Percentiles rank a stretch among this genome's conserved stretches.
Evolutionary conservation across 2,113 vertebrate species (phyloP).

Genomic region (Myotis davidii): DNA sequence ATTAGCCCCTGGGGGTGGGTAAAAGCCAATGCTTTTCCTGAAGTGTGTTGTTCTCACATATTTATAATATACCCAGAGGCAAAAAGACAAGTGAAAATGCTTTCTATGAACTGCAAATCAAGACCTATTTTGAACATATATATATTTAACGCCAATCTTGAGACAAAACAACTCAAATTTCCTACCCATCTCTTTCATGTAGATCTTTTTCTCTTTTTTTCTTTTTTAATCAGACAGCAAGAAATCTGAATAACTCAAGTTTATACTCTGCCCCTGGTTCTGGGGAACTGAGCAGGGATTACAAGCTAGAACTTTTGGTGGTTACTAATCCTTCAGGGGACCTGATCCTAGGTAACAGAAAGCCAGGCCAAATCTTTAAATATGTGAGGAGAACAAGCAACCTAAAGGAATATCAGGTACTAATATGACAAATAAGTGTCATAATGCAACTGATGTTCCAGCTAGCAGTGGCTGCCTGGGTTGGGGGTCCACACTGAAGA

Average conservation of each 20-base stretch:
- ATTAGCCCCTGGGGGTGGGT: not conserved
- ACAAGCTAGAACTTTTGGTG: not conserved
- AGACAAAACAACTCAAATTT: not conserved
- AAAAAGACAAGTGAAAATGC: not conserved
- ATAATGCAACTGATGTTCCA: not conserved
- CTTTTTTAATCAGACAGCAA: not conserved
- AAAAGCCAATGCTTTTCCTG: not conserved
- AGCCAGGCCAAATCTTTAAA: not conserved
- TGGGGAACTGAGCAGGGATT: not conserved
- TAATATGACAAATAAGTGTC: not conserved
- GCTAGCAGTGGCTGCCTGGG: not conserved
- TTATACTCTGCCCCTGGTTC: not conserved
- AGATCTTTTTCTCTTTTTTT: not conserved
- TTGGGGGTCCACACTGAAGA: not conserved
- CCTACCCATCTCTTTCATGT: not conserved
- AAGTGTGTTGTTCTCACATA: not conserved
- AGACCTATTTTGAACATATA: not conserved
- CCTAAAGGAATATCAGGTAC: not conserved
- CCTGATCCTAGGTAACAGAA: not conserved
- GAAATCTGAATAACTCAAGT: not conserved
- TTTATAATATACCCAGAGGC: not conserved
- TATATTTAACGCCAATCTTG: not conserved
- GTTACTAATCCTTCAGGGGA: not conserved
- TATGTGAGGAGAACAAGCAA: not conserved
- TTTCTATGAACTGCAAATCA: conserved; percentile 1